Percentiles rank a stretch among this genome's conserved stretches.
Conservation (phyloP, 2,797 vertebrate genomes). For the Myotis pilosus region DNA sequence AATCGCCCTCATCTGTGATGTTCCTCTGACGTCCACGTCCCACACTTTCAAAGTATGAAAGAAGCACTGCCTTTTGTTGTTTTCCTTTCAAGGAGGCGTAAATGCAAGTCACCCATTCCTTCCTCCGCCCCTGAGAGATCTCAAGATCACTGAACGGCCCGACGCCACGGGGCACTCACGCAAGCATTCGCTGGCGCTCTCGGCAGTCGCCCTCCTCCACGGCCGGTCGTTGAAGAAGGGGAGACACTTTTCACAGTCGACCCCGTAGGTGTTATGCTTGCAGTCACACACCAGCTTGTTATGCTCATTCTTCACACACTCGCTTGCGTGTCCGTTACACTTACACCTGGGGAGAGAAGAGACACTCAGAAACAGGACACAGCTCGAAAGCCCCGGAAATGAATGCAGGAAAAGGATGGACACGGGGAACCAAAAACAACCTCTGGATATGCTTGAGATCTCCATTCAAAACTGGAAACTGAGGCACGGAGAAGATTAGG, state of each 20-base stretch:
- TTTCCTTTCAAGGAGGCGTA: neutral
- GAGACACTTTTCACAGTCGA: slow-evolving; percentile 92
- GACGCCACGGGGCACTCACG: slow-evolving; percentile 83
- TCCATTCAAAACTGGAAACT: neutral
- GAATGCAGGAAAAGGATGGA: neutral
- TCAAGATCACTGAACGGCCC: fast-evolving
- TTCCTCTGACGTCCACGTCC: neutral
- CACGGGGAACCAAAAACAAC: neutral
- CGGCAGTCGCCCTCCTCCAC: slow-evolving; percentile 92
- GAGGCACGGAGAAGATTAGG: neutral
- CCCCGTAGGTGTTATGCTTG: slow-evolving; percentile 94
- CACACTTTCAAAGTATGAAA: neutral
- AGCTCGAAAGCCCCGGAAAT: neutral
- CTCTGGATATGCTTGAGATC: neutral
- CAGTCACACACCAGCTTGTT: slow-evolving; percentile 91
- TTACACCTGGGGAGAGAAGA: slow-evolving; percentile 89
- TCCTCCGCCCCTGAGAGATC: neutral
- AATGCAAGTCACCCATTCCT: neutral
- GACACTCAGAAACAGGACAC: neutral
- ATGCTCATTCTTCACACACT: slow-evolving; percentile 87
- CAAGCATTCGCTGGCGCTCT: slow-evolving; percentile 92
- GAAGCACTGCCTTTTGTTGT: neutral
- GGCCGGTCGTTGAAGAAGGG: slow-evolving; percentile 96
- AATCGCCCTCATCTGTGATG: neutral
- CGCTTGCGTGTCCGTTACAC: slow-evolving; percentile 95